Percentiles rank a stretch among this genome's conserved stretches.
phyloP scores from a whole-genome alignment of 2,888 invertebrate genomes.

The Hydroisotoma schaefferi region DNA sequence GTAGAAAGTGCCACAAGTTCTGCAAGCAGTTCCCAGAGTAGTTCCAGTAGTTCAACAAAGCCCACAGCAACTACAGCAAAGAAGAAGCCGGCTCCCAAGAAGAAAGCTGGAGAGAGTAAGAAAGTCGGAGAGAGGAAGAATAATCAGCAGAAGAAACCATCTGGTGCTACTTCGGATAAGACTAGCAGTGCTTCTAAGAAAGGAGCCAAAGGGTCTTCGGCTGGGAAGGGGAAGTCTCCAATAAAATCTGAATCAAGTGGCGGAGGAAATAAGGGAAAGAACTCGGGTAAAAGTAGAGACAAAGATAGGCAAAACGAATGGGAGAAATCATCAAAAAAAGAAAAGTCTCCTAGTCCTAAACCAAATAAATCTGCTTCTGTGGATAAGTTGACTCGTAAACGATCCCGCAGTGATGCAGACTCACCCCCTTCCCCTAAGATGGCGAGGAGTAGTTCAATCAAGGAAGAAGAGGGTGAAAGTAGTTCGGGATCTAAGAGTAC shows the following conservation, averaged over 20 bases:
- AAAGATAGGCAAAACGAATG: not conserved
- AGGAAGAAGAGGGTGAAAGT: slow-evolving; percentile 14
- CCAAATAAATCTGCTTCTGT: slow-evolving; percentile 15
- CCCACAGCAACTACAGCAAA: too few relatives aligned
- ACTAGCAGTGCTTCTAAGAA: not conserved
- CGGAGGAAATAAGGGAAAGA: not conserved
- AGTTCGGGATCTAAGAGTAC: not conserved
- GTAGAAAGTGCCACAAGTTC: not conserved
- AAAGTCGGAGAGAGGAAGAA: slow-evolving; percentile 9
- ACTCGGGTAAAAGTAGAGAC: not conserved
- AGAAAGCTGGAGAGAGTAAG: not conserved
- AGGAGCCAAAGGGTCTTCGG: not conserved
- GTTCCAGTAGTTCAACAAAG: too few relatives aligned
- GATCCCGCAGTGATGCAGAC: slow-evolving; percentile 31
- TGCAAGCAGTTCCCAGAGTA: too few relatives aligned
- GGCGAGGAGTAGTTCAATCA: slow-evolving; percentile 22
- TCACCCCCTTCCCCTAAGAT: slow-evolving; percentile 30
- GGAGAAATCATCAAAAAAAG: slow-evolving; percentile 15
- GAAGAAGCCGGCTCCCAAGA: not conserved
- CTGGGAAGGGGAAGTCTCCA: slow-evolving; percentile 21
- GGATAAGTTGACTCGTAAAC: slow-evolving; percentile 29
- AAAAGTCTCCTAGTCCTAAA: slow-evolving; percentile 36
- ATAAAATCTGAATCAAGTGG: not conserved
- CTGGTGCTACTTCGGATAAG: not conserved
- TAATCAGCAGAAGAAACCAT: not conserved